Evolutionary conservation across 2,113 vertebrate genomes (phyloP).

Genomic region (Oncorhynchus nerka): DNA sequence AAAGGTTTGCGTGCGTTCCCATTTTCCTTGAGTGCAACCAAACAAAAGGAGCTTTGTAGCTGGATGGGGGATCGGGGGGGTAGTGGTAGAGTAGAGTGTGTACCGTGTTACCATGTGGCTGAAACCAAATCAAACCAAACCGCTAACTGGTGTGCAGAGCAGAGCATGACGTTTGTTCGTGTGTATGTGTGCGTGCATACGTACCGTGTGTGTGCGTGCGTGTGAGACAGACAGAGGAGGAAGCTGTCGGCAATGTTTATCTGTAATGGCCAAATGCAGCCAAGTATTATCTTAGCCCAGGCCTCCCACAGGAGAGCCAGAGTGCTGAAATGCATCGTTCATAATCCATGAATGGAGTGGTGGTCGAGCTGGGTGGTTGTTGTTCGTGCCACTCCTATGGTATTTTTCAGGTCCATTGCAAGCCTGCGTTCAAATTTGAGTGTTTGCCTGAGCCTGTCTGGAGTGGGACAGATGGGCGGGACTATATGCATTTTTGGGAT

Average conservation of each 20-base stretch:
- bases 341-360: slow-evolving; percentile 14
- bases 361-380: too few species aligned
- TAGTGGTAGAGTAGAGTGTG: not conserved
- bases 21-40: slow-evolving; percentile 60
- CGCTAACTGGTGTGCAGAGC: slow-evolving; percentile 50
- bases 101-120: slow-evolving; percentile 50
- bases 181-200: not conserved
- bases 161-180: slow-evolving; percentile 1
- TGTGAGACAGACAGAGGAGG: slow-evolving; percentile 22
- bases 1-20: slow-evolving; percentile 55
- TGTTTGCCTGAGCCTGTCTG: too few species aligned
- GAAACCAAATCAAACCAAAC: slow-evolving; percentile 10
- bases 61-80: slow-evolving; percentile 42
- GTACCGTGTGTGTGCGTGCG: slow-evolving; percentile 3
- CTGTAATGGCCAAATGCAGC: slow-evolving; percentile 43
- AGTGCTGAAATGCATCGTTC: slow-evolving; percentile 28
- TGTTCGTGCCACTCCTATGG: too few species aligned
- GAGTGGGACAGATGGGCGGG: too few species aligned
- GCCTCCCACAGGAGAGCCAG: slow-evolving; percentile 5
- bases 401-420: too few species aligned
- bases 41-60: slow-evolving; percentile 75
- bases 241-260: slow-evolving; percentile 61
- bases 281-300: slow-evolving; percentile 54
- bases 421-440: too few species aligned
- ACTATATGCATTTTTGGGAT: too few species aligned